Conservation (phyloP, 2,888 invertebrate species). For the Drosophila vallismaia region DNA sequence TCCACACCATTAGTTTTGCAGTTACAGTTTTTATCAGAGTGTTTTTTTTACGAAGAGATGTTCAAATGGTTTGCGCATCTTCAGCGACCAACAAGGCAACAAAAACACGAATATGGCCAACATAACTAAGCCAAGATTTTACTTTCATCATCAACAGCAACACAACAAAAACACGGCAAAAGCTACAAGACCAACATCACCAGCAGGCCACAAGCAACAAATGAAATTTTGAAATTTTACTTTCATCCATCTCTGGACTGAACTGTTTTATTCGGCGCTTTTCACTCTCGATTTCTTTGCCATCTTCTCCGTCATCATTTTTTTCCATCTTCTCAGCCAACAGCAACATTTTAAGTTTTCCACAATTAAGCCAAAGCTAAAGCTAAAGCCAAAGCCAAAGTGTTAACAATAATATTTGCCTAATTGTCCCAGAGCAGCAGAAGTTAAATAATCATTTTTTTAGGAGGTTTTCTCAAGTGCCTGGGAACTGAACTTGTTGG, state of each 20-base stretch:
- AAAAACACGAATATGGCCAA: constrained; percentile 40
- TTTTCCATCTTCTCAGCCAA: constrained; percentile 5
- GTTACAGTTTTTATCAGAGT: constrained; percentile 46
- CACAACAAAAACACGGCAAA: constrained; percentile 27
- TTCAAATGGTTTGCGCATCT: constrained; percentile 58
- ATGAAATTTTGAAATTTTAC: constrained; percentile 68
- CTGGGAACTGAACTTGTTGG: constrained; percentile 31
- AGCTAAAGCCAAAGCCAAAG: not conserved
- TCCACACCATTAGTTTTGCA: constrained; percentile 9
- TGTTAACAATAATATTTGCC: constrained; percentile 28
- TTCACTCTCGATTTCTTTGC: constrained; percentile 48
- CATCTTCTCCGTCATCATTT: constrained; percentile 5
- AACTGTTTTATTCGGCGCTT: constrained; percentile 39
- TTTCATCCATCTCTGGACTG: constrained; percentile 64
- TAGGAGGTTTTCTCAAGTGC: constrained; percentile 11
- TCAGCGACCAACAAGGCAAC: constrained; percentile 19
- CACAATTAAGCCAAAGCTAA: not conserved
- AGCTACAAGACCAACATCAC: constrained; percentile 32
- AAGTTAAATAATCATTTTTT: constrained; percentile 32
- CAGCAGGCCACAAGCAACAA: constrained; percentile 42
- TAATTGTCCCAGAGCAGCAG: constrained; percentile 25
- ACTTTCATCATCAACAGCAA: constrained; percentile 72
- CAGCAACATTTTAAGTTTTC: constrained; percentile 9
- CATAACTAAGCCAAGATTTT: constrained; percentile 77
- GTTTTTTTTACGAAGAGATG: constrained; percentile 33